Evolutionary conservation across 2,113 vertebrate species (phyloP).

Genomic region (Castor canadensis): DNA sequence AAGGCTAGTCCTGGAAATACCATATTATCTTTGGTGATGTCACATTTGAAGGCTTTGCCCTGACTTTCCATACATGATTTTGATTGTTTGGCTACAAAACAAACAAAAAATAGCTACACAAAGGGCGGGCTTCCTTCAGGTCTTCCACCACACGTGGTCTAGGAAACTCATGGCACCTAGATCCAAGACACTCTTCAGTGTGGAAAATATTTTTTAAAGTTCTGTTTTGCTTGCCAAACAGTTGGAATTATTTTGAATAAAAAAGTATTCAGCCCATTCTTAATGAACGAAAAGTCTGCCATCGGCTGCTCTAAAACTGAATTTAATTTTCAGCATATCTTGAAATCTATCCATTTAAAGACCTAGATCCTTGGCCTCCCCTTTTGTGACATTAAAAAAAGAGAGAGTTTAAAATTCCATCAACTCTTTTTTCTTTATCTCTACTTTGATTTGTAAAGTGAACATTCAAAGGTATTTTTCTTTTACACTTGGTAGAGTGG

Average conservation of each 20-base stretch:
- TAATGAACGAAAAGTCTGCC: slow-evolving; percentile 75
- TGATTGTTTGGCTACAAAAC: slow-evolving; percentile 64
- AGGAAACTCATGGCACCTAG: slow-evolving; percentile 75
- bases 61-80: slow-evolving; percentile 56
- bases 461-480: background rate
- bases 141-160: slow-evolving; percentile 71
- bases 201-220: slow-evolving; percentile 82
- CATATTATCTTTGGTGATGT: slow-evolving; percentile 29
- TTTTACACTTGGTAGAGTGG: background rate
- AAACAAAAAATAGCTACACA: slow-evolving; percentile 47
- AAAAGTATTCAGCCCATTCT: slow-evolving; percentile 68
- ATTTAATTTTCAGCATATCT: background rate
- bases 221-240: slow-evolving; percentile 78
- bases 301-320: slow-evolving; percentile 29
- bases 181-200: slow-evolving; percentile 77
- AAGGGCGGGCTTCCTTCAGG: slow-evolving; percentile 46
- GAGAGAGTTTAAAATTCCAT: background rate
- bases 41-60: slow-evolving; percentile 31
- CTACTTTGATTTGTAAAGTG: background rate
- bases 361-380: background rate
- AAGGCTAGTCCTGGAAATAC: slow-evolving; percentile 10
- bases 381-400: background rate
- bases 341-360: background rate
- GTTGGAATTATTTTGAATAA: slow-evolving; percentile 81
- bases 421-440: background rate